These are phyloP conservation scores for Apeira syringaria DNA, from an alignment of 2,888 invertebrate genomes.

Conservation along the genomic window DNA sequence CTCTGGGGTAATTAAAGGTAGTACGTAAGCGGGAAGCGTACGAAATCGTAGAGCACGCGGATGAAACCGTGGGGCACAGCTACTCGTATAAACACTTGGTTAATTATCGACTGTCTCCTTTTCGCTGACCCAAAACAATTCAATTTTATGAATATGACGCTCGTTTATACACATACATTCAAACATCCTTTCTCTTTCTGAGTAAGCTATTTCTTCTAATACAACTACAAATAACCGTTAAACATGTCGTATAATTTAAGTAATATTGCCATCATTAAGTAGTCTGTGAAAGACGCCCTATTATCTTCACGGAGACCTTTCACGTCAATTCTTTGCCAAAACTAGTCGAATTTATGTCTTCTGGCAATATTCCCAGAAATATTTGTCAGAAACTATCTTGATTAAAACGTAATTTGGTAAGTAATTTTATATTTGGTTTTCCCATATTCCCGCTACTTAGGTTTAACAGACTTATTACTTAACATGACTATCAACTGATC, in stretches of 20 bases:
- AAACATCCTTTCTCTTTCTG: constrained; percentile 2
- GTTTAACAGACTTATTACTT: too few relatives aligned
- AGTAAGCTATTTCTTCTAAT: constrained; percentile 1
- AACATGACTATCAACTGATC: too few relatives aligned
- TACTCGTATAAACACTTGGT: constrained; percentile 1
- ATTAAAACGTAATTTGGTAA: constrained; percentile 32
- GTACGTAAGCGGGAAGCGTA: too few relatives aligned
- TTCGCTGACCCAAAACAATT: constrained; percentile 18
- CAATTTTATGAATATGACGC: constrained; percentile 7
- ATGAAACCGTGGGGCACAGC: too few relatives aligned
- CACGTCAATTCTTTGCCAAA: constrained; percentile 53
- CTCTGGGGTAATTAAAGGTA: too few relatives aligned
- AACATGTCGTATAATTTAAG: constrained; percentile 17
- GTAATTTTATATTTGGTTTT: too few relatives aligned
- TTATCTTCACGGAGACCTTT: constrained; percentile 29
- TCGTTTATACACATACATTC: too few relatives aligned
- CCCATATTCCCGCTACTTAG: too few relatives aligned
- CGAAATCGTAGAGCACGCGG: too few relatives aligned
- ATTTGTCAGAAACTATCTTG: constrained; percentile 28
- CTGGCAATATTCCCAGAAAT: constrained; percentile 45
- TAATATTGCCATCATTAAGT: constrained; percentile 13
- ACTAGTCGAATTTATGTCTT: constrained; percentile 39
- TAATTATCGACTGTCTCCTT: constrained; percentile 2
- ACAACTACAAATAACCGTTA: constrained; percentile 10
- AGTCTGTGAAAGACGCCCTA: constrained; percentile 16